Evolutionary conservation across 2,797 vertebrate species (phyloP), one percentile per base, ranked within the genome.

Genomic region (Coregonus sp.): DNA sequence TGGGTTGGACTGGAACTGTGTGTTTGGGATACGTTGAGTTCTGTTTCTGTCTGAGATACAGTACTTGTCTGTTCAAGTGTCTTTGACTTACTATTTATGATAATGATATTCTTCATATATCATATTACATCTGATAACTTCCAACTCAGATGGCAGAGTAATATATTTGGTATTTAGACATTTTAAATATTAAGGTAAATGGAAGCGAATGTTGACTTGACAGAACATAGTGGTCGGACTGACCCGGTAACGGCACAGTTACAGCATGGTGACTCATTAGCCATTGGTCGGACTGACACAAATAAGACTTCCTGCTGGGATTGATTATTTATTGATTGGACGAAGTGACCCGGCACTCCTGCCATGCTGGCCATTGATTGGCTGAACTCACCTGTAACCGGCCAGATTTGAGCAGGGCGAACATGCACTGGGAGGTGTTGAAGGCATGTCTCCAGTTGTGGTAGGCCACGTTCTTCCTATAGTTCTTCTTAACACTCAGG

Each of bases 381-480:
- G 4, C 16, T 18, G 33, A 40, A 78, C 80, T 81, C 88, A 99
- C 98, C 97, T 99, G 97, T 72, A 99, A 89, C 85, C 94, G 96
- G 70, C 98, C 98, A 0, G 96, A 96, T 86, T 96, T 98, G 33
- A 99, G 94, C 56, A 98, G 93, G 5, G 97, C 95, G 75, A 99
- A 99, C 98, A 99, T 99, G 90, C 96, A 98, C 89, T 99, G 98
- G 0, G 97, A 95, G 0, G 98, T 99, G 87, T 99, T 99, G 86
- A 99, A 97, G 80, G 98, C 98, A 0, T 99, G 98, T 81, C 98
- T 96, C 98, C 98, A 99, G 82, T 99, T 99, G 92, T 99, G 98
- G 83, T 99, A 99, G 50, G 95, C 96, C 79, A 99, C 96, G 0
- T 95, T 96, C 91, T 96, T 98, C 87, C 98, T 95, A 83, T 99